Evolutionary conservation across 2,113 vertebrate species (phyloP).

Genomic region (Ondatra zibethicus): DNA sequence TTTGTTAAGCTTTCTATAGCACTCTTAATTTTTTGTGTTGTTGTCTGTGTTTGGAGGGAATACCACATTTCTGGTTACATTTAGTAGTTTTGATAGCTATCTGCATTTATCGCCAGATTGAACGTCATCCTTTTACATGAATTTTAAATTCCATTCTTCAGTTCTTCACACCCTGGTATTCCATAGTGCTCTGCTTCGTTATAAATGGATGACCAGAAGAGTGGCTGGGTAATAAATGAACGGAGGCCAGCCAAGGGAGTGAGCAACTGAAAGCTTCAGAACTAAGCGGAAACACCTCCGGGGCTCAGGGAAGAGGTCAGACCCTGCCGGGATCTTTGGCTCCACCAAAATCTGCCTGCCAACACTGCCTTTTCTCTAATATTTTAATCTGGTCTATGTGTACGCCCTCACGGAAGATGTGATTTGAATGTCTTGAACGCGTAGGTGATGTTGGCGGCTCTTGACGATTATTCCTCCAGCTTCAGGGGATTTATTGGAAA

Average conservation of each 20-base stretch:
- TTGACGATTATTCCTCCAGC: not conserved
- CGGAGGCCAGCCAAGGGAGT: too few relatives aligned
- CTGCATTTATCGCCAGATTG: not conserved
- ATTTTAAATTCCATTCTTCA: not conserved
- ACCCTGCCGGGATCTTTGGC: too few relatives aligned
- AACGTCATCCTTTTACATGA: not conserved
- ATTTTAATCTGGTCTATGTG: not conserved
- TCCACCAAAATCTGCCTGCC: not conserved
- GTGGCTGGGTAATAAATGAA: fast-evolving
- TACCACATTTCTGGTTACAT: not conserved
- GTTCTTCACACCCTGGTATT: not conserved
- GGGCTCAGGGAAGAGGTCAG: fast-evolving
- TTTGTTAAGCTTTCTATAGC: not conserved
- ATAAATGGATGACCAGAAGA: not conserved
- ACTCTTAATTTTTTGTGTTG: not conserved
- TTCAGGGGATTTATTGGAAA: conserved; percentile 27
- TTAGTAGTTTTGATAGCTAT: not conserved
- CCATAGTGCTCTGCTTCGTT: not conserved
- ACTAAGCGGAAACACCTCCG: not conserved
- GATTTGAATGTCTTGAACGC: not conserved
- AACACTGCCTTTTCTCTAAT: not conserved
- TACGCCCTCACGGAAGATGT: not conserved
- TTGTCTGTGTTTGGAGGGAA: not conserved
- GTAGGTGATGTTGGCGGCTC: not conserved
- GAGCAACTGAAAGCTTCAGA: not conserved